Conservation (phyloP, 2,888 invertebrate species). For the Eremobia ochroleuca region DNA sequence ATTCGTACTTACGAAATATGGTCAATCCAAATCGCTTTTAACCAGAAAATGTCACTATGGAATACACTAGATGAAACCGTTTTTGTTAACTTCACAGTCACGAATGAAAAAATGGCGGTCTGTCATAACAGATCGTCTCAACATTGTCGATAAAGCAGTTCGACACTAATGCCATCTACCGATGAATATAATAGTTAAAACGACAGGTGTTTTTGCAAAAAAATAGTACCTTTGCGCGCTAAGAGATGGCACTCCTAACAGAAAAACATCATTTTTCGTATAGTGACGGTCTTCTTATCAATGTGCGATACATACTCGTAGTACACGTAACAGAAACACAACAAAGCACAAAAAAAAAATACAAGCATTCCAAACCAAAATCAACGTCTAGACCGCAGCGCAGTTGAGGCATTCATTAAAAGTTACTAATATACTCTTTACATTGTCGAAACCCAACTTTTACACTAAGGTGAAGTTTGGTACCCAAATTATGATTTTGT, state of each 20-base stretch:
- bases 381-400: constrained; percentile 21
- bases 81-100: constrained; percentile 1
- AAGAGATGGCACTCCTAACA: constrained; percentile 5
- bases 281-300: neutral
- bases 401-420: constrained; percentile 41
- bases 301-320: no score
- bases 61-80: constrained; percentile 10
- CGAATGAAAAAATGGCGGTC: constrained; percentile 17
- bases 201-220: constrained; percentile 5
- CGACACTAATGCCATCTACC: constrained; percentile 21
- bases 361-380: constrained; percentile 11
- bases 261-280: constrained; percentile 7
- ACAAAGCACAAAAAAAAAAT: neutral
- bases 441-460: constrained; percentile 15
- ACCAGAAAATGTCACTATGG: constrained; percentile 11
- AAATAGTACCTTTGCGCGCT: constrained; percentile 5
- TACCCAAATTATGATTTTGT: constrained; percentile 17
- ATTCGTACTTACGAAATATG: constrained; percentile 20
- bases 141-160: constrained; percentile 22
- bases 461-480: constrained; percentile 13
- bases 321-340: neutral
- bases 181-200: constrained; percentile 4
- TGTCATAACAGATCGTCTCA: constrained; percentile 9
- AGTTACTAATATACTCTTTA: constrained; percentile 21
- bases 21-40: constrained; percentile 19